Evolutionary conservation across 2,797 vertebrate genomes (phyloP).

Genomic region (Enteromius afrohamiltoni): DNA sequence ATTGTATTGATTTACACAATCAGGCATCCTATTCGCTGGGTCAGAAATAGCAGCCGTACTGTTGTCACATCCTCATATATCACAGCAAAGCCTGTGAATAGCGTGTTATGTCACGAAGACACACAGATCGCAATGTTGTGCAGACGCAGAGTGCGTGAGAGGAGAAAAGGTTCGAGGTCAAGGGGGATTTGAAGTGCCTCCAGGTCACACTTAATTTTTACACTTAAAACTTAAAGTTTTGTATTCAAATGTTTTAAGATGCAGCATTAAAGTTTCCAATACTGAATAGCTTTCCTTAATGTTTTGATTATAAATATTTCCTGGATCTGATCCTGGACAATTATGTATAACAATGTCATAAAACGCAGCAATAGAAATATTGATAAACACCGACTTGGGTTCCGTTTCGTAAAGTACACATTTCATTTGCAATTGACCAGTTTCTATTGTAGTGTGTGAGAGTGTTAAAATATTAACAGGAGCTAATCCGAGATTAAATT

Average conservation of each 20-base stretch:
- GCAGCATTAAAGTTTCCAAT: constrained; percentile 6
- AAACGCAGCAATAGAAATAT: neutral
- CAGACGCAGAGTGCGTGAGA: constrained; percentile 63
- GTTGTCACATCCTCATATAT: constrained; percentile 67
- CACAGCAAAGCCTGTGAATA: constrained; percentile 59
- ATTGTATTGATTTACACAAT: constrained; percentile 79
- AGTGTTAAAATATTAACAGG: constrained; percentile 80
- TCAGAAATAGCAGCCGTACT: constrained; percentile 66
- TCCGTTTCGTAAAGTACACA: neutral
- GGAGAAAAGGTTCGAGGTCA: constrained; percentile 68
- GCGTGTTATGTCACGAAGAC: constrained; percentile 35
- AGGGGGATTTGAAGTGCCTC: constrained; percentile 68
- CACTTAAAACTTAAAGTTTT: too few species aligned
- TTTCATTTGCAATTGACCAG: neutral
- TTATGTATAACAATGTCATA: neutral
- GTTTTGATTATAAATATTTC: neutral
- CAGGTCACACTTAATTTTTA: constrained; percentile 63
- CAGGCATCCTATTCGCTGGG: constrained; percentile 65
- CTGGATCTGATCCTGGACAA: neutral
- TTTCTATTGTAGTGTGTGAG: neutral
- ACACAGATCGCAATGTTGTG: constrained; percentile 64
- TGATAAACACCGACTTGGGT: neutral
- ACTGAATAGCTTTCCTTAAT: neutral
- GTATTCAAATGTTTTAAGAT: neutral
- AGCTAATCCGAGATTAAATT: constrained; percentile 74